These are phyloP conservation scores for Bradysia coprophila DNA, from an alignment of 1,140 invertebrate genomes.

Conservation along the genomic window DNA sequence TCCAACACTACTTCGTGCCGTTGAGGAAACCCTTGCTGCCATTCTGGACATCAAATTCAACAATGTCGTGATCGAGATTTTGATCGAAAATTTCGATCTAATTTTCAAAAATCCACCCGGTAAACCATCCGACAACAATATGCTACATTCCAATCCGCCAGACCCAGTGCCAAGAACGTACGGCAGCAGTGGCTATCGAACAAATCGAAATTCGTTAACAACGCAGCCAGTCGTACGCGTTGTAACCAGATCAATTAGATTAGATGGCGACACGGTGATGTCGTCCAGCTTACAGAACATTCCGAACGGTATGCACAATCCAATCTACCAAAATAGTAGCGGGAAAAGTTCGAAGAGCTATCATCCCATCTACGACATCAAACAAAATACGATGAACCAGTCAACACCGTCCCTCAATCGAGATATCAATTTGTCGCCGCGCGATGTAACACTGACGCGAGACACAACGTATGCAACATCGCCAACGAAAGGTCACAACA, in stretches of 20 bases:
- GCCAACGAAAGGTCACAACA: neutral
- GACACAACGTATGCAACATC: neutral
- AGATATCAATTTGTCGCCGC: neutral
- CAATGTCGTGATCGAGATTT: slow-evolving; percentile 92
- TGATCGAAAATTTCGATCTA: slow-evolving; percentile 80
- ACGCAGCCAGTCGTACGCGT: slow-evolving; percentile 16
- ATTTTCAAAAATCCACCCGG: slow-evolving; percentile 39
- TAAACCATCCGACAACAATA: slow-evolving; percentile 6
- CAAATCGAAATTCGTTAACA: neutral
- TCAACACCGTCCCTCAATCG: slow-evolving; percentile 2
- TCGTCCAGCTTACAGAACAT: slow-evolving; percentile 23
- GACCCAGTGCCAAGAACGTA: slow-evolving; percentile 16
- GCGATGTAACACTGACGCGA: neutral
- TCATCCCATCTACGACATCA: slow-evolving; percentile 3
- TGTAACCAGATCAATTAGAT: slow-evolving; percentile 17
- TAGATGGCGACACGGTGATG: slow-evolving; percentile 18
- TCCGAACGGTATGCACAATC: slow-evolving; percentile 15
- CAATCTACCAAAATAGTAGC: neutral
- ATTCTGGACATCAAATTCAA: slow-evolving; percentile 98
- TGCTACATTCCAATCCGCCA: slow-evolving; percentile 14
- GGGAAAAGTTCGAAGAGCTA: neutral
- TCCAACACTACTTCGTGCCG: slow-evolving; percentile 83
- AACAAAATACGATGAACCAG: slow-evolving; percentile 3
- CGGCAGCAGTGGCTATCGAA: neutral
- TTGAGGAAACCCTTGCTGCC: slow-evolving; percentile 91